Percentiles rank a stretch among this genome's conserved stretches.
Evolutionary conservation across 2,888 invertebrate species (phyloP).

Genomic region (Melieria omissa): DNA sequence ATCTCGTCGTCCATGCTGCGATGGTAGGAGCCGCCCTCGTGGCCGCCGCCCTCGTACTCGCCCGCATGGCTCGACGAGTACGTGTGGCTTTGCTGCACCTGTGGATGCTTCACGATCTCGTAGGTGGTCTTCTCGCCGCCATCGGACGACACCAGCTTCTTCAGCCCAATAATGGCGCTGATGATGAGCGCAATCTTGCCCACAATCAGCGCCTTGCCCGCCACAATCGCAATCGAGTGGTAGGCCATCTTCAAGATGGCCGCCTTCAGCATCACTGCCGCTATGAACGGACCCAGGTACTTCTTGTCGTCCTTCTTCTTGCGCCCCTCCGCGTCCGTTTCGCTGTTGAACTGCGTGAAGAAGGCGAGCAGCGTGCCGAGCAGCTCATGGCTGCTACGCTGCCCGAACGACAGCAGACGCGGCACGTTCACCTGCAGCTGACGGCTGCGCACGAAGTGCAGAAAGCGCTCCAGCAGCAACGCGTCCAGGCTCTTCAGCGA

Average conservation of each 20-base stretch:
- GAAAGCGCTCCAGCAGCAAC: slow-evolving; percentile 70
- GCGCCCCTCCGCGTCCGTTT: slow-evolving; percentile 64
- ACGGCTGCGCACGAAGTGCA: slow-evolving; percentile 73
- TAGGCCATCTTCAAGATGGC: slow-evolving; percentile 80
- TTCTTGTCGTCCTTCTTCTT: slow-evolving; percentile 72
- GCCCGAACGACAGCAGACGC: slow-evolving; percentile 68
- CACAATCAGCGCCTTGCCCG: slow-evolving; percentile 83
- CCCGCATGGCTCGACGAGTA: slow-evolving; percentile 77
- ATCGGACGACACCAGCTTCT: slow-evolving; percentile 79
- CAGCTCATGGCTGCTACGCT: slow-evolving; percentile 62
- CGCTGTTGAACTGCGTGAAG: slow-evolving; percentile 42
- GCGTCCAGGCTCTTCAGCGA: slow-evolving; percentile 73
- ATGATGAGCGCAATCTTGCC: slow-evolving; percentile 86
- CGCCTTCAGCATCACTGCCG: slow-evolving; percentile 77
- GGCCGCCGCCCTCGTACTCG: slow-evolving; percentile 71
- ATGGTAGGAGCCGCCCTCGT: slow-evolving; percentile 72
- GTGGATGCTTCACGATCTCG: slow-evolving; percentile 88
- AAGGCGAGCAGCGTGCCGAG: slow-evolving; percentile 66
- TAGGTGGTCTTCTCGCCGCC: slow-evolving; percentile 83
- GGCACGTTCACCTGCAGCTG: slow-evolving; percentile 70
- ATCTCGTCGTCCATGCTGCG: slow-evolving; percentile 72
- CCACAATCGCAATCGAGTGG: slow-evolving; percentile 79
- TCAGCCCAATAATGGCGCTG: slow-evolving; percentile 82
- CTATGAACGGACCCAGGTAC: slow-evolving; percentile 75
- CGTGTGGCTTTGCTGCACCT: slow-evolving; percentile 80